Evolutionary conservation across 2,797 vertebrate genomes (phyloP), one percentile per base, ranked within the genome.

Genomic region (Peromyscus aztecus): DNA sequence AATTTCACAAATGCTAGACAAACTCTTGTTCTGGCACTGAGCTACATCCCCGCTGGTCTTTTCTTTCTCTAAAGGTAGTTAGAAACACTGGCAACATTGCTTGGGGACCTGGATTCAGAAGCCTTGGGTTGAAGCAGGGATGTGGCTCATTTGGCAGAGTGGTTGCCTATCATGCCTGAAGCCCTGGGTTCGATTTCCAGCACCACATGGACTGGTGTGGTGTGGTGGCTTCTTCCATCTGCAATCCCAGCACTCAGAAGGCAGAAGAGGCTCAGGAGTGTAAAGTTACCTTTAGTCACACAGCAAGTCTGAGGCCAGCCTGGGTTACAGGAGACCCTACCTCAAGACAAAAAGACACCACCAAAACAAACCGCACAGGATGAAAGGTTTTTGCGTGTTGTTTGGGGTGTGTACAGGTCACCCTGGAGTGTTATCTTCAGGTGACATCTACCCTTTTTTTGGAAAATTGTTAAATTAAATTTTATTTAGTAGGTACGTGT

Each of bases 51-150:
- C 2, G 82, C 59, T 46, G 59, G 59, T 63, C 34, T 52, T 31
- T 10, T 83, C 31, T 55, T n/a, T 90, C 16, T 87, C 61, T 24
- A 55, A 71, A 21, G 59, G 94, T 59, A 43, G 49, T 13, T 24
- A 46, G 27, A 84, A 65, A 67, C 29, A 49, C 1, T 0, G 1
- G 43, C 1, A 37, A 12, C 61, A 17, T 10, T 6, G 12, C 10
- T 46, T 37, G 37, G 49, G 67, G 82, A 19, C 34, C 2, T 0
- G 4, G 37, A 67, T 52, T 67, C 71, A 34, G 37, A 24, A 24
- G 31, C 7, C 75, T 52, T 0, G 11, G 37, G 9, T 6, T 46
- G 12, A 31, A 49, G 19, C 59, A 43, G 83, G 19, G 31, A 52
- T 67, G 31, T 14, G 29, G 63, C 46, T 86, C 43, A 49, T 31